Base-by-base conservation (phyloP, 2,113 vertebrate genomes). In the Oreotrochilus melanogaster region DNA sequence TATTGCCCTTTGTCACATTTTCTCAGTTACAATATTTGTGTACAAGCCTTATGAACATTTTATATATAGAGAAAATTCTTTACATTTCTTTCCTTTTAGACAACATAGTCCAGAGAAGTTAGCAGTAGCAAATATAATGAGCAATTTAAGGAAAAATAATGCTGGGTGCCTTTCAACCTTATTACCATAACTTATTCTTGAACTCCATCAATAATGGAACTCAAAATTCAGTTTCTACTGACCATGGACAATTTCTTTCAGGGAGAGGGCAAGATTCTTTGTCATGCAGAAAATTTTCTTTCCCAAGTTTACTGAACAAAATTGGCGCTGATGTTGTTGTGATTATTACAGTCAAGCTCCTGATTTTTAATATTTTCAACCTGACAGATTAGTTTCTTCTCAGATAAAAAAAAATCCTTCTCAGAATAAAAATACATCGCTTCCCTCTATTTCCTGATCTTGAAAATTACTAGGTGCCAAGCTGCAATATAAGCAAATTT, bases 281-380 rank as follows among this genome's bases (percentile, higher is more conserved):
- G 23, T 73, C 37, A 70, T 33, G 66, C 10, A 60, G 78, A 79
- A 81, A 43, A 85, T 51, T 69, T 66, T 93, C 19, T 37, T 72
- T 88, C 39, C 50, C 3, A 27, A 86, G 19, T 61, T 22, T 74
- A 72, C 78, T 70, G 61, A 96, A 91, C 31, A 33, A 81, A 95
- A 93, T 93, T 54, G 61, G 6, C 72, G 19, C 27, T 95, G 96
- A 86, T 90, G 83, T 80, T 84, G n/a, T 35, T 93, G 90, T 93
- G 94, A 96, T 93, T 96, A 96, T 96, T 97, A 93, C 56, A 96
- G 91, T 93, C 92, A 67, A 28, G 58, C 82, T 69, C 97, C 96
- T 97, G 88, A 91, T 92, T 97, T 96, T 95, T 97, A 97, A 93
- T 97, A 97, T 97, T 97, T 97, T 88, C 79, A 81, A 70, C 50